phyloP scores from a whole-genome alignment of 1,140 invertebrate genomes.

The Zaprionus davidi region DNA sequence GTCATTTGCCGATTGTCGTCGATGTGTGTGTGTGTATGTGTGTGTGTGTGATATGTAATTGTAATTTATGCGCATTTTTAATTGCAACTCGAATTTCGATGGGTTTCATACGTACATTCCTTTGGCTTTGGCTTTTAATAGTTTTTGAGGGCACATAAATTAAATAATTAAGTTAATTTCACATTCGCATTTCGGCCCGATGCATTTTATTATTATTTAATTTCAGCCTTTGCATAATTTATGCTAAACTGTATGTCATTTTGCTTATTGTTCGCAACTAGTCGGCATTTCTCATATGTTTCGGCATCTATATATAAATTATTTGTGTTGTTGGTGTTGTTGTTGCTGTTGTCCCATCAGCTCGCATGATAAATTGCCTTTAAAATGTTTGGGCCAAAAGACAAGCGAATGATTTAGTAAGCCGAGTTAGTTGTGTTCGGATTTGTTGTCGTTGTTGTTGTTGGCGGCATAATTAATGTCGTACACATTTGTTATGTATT shows the following conservation, averaged over 20 bases:
- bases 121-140: constrained; percentile 45
- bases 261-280: constrained; percentile 32
- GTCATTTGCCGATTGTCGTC: constrained; percentile 26
- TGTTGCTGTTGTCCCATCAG: constrained; percentile 51
- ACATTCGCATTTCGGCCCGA: constrained; percentile 34
- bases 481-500: constrained; percentile 58
- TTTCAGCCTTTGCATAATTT: constrained; percentile 68
- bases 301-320: not conserved
- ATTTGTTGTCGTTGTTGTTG: constrained; percentile 35
- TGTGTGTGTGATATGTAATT: constrained; percentile 48
- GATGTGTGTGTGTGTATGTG: not conserved
- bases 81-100: constrained; percentile 50
- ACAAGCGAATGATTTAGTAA: constrained; percentile 68
- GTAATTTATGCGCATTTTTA: constrained; percentile 79
- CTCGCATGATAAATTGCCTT: constrained; percentile 68
- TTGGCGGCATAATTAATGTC: constrained; percentile 71
- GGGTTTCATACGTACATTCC: constrained; percentile 16
- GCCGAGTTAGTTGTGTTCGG: constrained; percentile 25
- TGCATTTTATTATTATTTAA: constrained; percentile 73
- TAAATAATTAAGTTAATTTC: constrained; percentile 79
- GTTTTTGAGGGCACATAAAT: constrained; percentile 62
- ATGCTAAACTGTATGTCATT: constrained; percentile 62
- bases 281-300: constrained; percentile 44
- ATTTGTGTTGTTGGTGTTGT: not conserved
- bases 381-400: constrained; percentile 63